Evolutionary conservation across 2,888 invertebrate genomes (phyloP), one percentile per base, ranked within the genome.

Genomic region (Fragum whitleyi): DNA sequence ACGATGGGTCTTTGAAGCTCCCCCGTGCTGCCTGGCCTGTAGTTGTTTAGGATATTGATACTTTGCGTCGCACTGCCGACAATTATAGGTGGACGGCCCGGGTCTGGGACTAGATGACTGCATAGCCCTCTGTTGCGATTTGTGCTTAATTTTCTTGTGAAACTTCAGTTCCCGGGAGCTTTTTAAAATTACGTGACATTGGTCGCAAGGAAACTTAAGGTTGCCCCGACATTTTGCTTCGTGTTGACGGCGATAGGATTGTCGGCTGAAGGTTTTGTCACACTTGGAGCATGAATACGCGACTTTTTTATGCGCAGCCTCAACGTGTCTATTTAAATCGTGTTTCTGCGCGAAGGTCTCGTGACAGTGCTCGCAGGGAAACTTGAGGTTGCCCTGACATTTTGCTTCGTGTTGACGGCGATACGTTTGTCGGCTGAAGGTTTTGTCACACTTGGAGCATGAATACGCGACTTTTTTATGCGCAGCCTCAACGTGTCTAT

Each of bases 71-170:
- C 70, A 70, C 6, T 21, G 32, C 21, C 57, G 53, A 32, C 70
- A 70, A 1, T 70, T 53, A 55, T 70, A 70, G 28, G 68, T 51
- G 21, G 26, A 39, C 19, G 73, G 61, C n/a, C 47, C 62, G 28
- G 19, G 9, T 14, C 47, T 16, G 3, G 57, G 36, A 42, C 83
- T 62, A 55, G 87, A 85, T 32, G n/a, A n/a, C n/a, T n/a, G n/a
- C n/a, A n/a, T n/a, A n/a, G n/a, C n/a, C n/a, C n/a, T n/a, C 32
- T 36, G 32, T 36, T 36, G 32, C 32, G 32, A 36, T 36, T 51
- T 51, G 51, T 51, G 51, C 21, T 51, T 51, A 7, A 51, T 3
- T 51, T 51, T 36, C 32, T 36, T 3, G 32, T 36, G 32, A 3
- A 36, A 36, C 51, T 51, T 21, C 6, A 51, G 51, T 14, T 51